Percentiles rank a stretch among this genome's conserved stretches.
These are phyloP conservation scores for Chironomus striatipennis DNA, from an alignment of 1,140 invertebrate genomes.

Conservation along the genomic window DNA sequence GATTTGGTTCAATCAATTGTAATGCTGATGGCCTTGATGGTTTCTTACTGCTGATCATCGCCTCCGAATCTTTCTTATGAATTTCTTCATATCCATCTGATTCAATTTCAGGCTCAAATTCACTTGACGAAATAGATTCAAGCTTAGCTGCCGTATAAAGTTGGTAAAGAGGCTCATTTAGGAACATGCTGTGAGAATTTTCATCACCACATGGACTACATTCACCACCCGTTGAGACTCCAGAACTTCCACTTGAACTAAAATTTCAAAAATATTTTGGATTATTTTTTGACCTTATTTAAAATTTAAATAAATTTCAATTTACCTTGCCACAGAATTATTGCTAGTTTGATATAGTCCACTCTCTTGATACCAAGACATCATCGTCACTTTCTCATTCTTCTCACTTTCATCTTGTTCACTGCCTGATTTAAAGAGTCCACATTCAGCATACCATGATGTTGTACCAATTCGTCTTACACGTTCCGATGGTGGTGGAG, in stretches of 20 bases:
- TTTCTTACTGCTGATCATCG: constrained; percentile 31
- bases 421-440: constrained; percentile 39
- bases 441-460: constrained; percentile 47
- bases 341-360: constrained; percentile 51
- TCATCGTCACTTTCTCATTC: constrained; percentile 26
- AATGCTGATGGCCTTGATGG: constrained; percentile 49
- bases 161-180: constrained; percentile 80
- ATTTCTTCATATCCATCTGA: constrained; percentile 73
- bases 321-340: constrained; percentile 32
- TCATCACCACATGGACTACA: constrained; percentile 34
- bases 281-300: neutral
- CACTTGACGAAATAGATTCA: constrained; percentile 26
- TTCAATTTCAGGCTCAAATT: constrained; percentile 43
- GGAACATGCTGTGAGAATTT: constrained; percentile 44
- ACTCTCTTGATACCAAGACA: constrained; percentile 52
- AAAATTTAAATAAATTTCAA: neutral
- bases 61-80: constrained; percentile 38
- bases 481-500: constrained; percentile 37
- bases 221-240: constrained; percentile 40
- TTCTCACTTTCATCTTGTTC: constrained; percentile 26
- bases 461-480: constrained; percentile 30
- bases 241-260: constrained; percentile 39
- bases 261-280: neutral
- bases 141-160: constrained; percentile 76
- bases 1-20: constrained; percentile 53